Evolutionary conservation across 2,888 invertebrate genomes (phyloP).

Genomic region (Megaustenia siamemsis): DNA sequence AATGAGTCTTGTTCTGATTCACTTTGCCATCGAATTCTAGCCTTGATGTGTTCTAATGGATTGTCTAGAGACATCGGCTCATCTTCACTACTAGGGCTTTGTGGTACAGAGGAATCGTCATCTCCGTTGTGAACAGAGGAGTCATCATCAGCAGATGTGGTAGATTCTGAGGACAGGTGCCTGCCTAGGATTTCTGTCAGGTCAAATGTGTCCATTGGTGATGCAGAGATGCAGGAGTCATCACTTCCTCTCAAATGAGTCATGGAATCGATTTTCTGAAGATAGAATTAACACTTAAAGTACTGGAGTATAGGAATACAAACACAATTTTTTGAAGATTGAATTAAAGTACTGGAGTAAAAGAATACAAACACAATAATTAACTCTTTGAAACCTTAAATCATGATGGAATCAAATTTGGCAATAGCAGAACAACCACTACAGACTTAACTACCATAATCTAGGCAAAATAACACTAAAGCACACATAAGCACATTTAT

Average conservation of each 20-base stretch:
- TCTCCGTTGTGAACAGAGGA: constrained; percentile 36
- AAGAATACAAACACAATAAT: no score
- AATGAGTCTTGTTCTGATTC: constrained; percentile 63
- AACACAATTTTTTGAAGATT: no score
- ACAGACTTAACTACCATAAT: no score
- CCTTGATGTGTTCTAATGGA: constrained; percentile 60
- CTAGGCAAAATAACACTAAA: no score
- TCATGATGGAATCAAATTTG: no score
- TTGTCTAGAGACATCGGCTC: constrained; percentile 71
- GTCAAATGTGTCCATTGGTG: constrained; percentile 75
- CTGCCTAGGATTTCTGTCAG: constrained; percentile 77
- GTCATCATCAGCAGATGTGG: constrained; percentile 49
- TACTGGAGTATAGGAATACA: not conserved
- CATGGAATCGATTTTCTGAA: constrained; percentile 45
- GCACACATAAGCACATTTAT: no score
- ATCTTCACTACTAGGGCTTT: constrained; percentile 65
- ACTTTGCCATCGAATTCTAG: constrained; percentile 62
- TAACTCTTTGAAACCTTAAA: no score
- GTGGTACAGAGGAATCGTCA: constrained; percentile 46
- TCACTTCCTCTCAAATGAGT: constrained; percentile 79
- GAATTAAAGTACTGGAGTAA: no score
- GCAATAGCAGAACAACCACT: no score
- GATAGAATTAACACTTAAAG: not conserved
- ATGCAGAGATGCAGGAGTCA: constrained; percentile 79
- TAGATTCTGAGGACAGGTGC: constrained; percentile 60